Evolutionary conservation across 1,140 invertebrate species (phyloP).

Genomic region (Dinoponera quadriceps): DNA sequence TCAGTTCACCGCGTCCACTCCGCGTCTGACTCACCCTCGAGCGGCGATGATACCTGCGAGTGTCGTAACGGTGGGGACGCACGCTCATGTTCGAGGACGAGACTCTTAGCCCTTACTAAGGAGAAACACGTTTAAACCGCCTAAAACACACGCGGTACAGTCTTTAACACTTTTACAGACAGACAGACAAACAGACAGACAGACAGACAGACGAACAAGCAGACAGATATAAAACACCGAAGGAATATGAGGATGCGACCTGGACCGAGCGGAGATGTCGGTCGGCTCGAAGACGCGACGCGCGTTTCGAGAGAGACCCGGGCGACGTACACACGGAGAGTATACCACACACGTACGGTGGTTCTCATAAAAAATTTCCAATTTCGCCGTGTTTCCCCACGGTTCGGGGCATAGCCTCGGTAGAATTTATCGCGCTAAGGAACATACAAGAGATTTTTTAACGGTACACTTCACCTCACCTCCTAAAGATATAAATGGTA

Average conservation of each 20-base stretch:
- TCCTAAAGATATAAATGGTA: too few species aligned
- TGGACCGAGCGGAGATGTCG: constrained; percentile 42
- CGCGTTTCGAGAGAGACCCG: background rate
- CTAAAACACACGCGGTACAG: constrained; percentile 52
- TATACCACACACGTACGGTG: too few species aligned
- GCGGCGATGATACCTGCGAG: constrained; percentile 22
- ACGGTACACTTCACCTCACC: too few species aligned
- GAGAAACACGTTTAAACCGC: constrained; percentile 49
- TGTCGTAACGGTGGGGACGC: background rate
- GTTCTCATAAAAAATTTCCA: too few species aligned
- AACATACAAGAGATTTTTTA: too few species aligned
- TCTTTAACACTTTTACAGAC: constrained; percentile 48
- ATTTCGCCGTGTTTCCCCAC: too few species aligned
- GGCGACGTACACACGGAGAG: too few species aligned
- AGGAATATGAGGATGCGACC: constrained; percentile 23
- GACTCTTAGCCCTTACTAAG: constrained; percentile 44
- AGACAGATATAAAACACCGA: constrained; percentile 56
- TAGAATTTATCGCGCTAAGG: too few species aligned
- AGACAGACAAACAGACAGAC: constrained; percentile 43
- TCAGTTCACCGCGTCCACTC: constrained; percentile 49
- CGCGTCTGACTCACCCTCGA: constrained; percentile 26
- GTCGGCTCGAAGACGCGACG: background rate
- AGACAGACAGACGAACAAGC: constrained; percentile 47
- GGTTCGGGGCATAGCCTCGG: too few species aligned
- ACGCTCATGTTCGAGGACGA: constrained; percentile 43